Base-by-base conservation (phyloP, 92 coral and sea anemone species). In the Actinernus sp. region DNA sequence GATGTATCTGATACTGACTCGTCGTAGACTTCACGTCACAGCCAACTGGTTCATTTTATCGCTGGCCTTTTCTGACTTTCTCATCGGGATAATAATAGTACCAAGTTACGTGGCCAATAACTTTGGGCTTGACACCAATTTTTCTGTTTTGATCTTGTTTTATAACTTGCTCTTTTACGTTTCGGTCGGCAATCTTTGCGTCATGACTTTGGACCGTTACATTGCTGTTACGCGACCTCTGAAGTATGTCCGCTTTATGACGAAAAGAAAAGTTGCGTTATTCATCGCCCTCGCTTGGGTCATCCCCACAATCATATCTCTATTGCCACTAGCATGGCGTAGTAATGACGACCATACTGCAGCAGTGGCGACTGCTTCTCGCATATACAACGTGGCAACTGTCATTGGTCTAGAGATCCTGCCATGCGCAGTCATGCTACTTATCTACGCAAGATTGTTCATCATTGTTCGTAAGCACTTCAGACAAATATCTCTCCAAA, bases 151-250 rank as follows among this genome's bases (percentile, higher is more conserved):
- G 49, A 37, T 54, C 2, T 51, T 65, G 19, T 73, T 79, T 34
- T 88, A 76, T 55, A 84, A 89, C 70, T 73, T 72, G 21, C 19
- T 89, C n/a, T 55, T 92, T 10, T 89, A 78, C 52, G 78, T 78
- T 4, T 86, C 83, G 1, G 84, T 83, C 10, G 40, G 71, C 37
- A 92, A 89, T 52, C 71, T 89, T 44, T 89, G 92, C 67, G 89
- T 71, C 1, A 65, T 90, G 72, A 87, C 92, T 26, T 60, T 78
- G 37, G 98, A 92, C 33, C 55, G 96, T 49, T 92, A 79, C 33
- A 37, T 85, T 11, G 96, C 90, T 2, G 85, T 89, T 31, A 63
- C 84, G 31, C 69, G 61, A 26, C 93, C 98, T 11, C 58, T 89
- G n/a, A 36, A 65, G 52, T 89, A 92, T 46, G 43, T 49, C 19